Base-by-base conservation (phyloP, 2,888 invertebrate species). In the Adela reaumurella region DNA sequence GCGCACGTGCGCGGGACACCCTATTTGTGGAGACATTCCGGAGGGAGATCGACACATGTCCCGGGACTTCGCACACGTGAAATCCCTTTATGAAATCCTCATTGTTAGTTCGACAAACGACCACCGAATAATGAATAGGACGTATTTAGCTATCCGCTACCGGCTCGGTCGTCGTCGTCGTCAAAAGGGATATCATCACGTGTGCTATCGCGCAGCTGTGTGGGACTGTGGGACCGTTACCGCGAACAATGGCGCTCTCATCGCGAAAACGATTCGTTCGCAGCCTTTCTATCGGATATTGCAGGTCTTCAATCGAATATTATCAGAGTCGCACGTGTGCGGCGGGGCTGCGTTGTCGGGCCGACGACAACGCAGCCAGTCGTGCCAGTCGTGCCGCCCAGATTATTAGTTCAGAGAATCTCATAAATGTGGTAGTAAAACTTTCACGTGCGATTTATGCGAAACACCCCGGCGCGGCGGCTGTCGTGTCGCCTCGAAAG, bases 141-240 rank as follows among this genome's bases (percentile, higher is more conserved):
- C 69, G 68, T 76, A 77, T 76, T 77, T 77, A 77, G 76, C 74
- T 76, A 77, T 76, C 74, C 70, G 73, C 74, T 69, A 71, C 71
- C 72, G 74, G 70, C 20, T 29, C 45, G 58, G n/a, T n/a, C n/a
- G n/a, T n/a, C n/a, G n/a, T n/a, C n/a, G n/a, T n/a, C 65, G 14
- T 35, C 35, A 14, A 14, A 14, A 35, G 35, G 35, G 35, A 35
- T 35, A 35, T 35, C 67, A 68, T 73, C 74, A 74, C 76, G 74
- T 74, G 76, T 70, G 68, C 62, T 35, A 35, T 35, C 35, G 65
- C 73, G 77, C 78, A 77, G 77, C 77, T 77, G 77, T 72, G 74
- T 67, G 68, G 70, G 68, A 77, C 78, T 72, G 74, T 67, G 68
- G 70, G 68, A 77, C 78, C 77, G 77, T 78, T 77, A 77, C 71